These are phyloP conservation scores for Cetonia aurata DNA, from an alignment of 2,888 invertebrate species.

Conservation along the genomic window DNA sequence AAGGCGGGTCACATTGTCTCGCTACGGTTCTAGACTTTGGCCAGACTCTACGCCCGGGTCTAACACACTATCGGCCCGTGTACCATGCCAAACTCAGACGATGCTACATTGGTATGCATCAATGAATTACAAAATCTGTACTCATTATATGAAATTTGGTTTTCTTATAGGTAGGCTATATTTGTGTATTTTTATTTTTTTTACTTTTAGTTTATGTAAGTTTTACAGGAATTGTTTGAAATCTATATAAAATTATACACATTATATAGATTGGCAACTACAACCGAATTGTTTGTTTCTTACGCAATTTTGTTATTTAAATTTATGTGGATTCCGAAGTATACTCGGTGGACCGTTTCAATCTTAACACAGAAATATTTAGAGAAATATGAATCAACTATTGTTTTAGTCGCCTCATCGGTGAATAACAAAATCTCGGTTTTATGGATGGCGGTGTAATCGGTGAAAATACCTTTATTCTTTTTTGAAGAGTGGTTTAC, in stretches of 20 bases:
- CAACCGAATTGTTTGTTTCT: background rate
- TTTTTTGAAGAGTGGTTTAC: too few relatives aligned
- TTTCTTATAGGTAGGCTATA: conserved; percentile 53
- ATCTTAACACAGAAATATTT: too few relatives aligned
- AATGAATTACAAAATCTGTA: conserved; percentile 51
- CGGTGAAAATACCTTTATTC: too few relatives aligned
- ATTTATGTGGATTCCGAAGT: too few relatives aligned
- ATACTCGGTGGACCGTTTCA: too few relatives aligned
- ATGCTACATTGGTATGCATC: conserved; percentile 56
- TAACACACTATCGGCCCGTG: conserved; percentile 49
- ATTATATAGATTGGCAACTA: conserved; percentile 25
- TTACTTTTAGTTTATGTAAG: conserved; percentile 46
- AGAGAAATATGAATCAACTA: too few relatives aligned
- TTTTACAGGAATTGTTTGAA: conserved; percentile 35
- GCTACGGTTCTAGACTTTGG: conserved; percentile 51
- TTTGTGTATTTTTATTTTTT: conserved; percentile 51
- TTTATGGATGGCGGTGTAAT: too few relatives aligned
- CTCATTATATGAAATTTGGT: conserved; percentile 52
- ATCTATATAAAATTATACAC: conserved; percentile 18
- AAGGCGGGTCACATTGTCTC: conserved; percentile 55
- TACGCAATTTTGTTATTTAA: too few relatives aligned
- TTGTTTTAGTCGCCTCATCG: too few relatives aligned
- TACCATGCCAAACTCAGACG: conserved; percentile 50
- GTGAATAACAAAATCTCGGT: too few relatives aligned
- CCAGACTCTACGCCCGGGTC: conserved; percentile 50